Conservation (phyloP, 2,797 vertebrate species). For the Percopsis omiscomaycus region DNA sequence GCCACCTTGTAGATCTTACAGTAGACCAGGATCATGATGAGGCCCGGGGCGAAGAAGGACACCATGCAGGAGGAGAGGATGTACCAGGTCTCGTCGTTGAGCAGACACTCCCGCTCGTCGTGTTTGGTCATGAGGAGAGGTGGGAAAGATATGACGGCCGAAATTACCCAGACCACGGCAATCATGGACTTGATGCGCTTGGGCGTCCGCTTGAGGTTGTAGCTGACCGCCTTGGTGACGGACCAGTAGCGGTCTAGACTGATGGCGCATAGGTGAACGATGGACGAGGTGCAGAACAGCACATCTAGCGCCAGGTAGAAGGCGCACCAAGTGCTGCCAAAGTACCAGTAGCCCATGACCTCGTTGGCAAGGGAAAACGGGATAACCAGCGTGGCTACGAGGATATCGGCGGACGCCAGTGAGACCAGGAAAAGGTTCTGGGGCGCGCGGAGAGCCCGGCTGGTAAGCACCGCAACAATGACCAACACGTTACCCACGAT, state of each 20-base stretch:
- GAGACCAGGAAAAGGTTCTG: constrained; percentile 93
- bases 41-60: constrained; percentile 88
- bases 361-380: constrained; percentile 91
- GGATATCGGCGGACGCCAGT: constrained; percentile 87
- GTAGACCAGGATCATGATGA: constrained; percentile 90
- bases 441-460: constrained; percentile 84
- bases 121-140: constrained; percentile 83
- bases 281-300: constrained; percentile 90
- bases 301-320: constrained; percentile 89
- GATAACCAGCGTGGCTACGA: constrained; percentile 88
- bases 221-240: constrained; percentile 85
- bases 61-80: constrained; percentile 86
- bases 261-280: constrained; percentile 91
- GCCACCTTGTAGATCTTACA: constrained; percentile 89
- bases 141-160: constrained; percentile 86
- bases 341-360: constrained; percentile 92
- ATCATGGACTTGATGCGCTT: constrained; percentile 86
- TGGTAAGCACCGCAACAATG: constrained; percentile 86
- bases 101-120: constrained; percentile 76
- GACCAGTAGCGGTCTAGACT: constrained; percentile 94
- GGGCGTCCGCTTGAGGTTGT: constrained; percentile 87
- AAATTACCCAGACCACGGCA: constrained; percentile 81
- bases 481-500: constrained; percentile 87
- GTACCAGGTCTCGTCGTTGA: constrained; percentile 91
- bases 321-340: constrained; percentile 88